Percentiles rank a stretch among this genome's conserved stretches.
phyloP scores from a whole-genome alignment of 2,888 invertebrate genomes.

The Pristionchus fissidentatus region DNA sequence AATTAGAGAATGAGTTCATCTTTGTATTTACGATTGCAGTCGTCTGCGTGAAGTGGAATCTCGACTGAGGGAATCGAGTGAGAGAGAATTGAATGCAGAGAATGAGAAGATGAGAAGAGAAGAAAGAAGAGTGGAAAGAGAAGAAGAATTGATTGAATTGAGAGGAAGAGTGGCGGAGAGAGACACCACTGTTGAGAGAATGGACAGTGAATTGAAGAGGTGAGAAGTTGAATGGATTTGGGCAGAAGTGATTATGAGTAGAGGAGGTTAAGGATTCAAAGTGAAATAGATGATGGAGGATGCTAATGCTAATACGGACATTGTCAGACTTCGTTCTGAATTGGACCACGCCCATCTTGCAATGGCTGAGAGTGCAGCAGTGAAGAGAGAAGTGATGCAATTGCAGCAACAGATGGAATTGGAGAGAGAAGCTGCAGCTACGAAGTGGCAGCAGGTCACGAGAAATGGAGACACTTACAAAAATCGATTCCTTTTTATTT shows the following conservation, averaged over 20 bases:
- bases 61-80: background rate
- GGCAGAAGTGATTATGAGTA: too few species aligned
- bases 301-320: too few species aligned
- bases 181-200: background rate
- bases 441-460: constrained; percentile 54
- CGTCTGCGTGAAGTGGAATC: background rate
- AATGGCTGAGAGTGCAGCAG: constrained; percentile 48
- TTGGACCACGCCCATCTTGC: constrained; percentile 48
- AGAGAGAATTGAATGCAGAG: constrained; percentile 10
- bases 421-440: constrained; percentile 51
- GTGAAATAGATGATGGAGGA: too few species aligned
- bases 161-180: constrained; percentile 42
- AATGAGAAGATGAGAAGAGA: constrained; percentile 31
- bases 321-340: constrained; percentile 25
- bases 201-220: constrained; percentile 30
- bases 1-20: background rate
- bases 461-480: too few species aligned
- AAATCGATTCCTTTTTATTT: too few species aligned
- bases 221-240: background rate
- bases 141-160: constrained; percentile 49
- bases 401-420: constrained; percentile 51
- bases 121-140: constrained; percentile 26
- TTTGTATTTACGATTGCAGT: background rate
- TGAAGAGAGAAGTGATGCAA: constrained; percentile 45
- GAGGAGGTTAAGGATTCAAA: too few species aligned